These are phyloP conservation scores for Gallinago stenura DNA, from an alignment of 2,797 vertebrate genomes.

Conservation along the genomic window DNA sequence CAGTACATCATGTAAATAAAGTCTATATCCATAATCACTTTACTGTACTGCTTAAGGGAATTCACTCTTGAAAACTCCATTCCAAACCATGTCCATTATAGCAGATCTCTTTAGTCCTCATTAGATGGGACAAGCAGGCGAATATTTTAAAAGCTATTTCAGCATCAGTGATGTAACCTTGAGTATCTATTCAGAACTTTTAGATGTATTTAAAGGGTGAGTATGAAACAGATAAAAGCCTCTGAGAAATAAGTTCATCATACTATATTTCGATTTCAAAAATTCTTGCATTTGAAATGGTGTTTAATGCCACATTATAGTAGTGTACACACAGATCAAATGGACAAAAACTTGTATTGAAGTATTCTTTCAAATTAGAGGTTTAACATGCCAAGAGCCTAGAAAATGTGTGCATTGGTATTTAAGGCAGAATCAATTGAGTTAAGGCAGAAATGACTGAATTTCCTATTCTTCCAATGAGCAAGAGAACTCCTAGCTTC, in stretches of 20 bases:
- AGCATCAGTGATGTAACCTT: not conserved
- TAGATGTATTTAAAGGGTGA: not conserved
- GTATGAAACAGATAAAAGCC: not conserved
- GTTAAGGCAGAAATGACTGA: not conserved
- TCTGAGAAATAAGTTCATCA: not conserved
- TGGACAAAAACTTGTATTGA: not conserved
- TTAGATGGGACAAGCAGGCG: not conserved
- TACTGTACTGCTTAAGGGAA: not conserved
- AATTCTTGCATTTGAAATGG: not conserved
- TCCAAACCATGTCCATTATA: not conserved
- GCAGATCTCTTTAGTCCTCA: not conserved
- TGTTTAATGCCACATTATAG: not conserved
- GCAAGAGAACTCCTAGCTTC: not conserved
- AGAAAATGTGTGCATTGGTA: not conserved
- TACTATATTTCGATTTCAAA: not conserved
- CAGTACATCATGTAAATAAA: constrained; percentile 69
- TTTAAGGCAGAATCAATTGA: not conserved
- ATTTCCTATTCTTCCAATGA: not conserved
- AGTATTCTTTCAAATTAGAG: not conserved
- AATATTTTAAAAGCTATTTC: constrained; percentile 19
- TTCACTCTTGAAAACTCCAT: constrained; percentile 3
- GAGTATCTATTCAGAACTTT: not conserved
- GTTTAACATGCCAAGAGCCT: not conserved
- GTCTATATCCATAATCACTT: not conserved
- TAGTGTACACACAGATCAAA: not conserved